phyloP scores from a whole-genome alignment of 2,113 vertebrate genomes.

The Pterocles gutturalis region DNA sequence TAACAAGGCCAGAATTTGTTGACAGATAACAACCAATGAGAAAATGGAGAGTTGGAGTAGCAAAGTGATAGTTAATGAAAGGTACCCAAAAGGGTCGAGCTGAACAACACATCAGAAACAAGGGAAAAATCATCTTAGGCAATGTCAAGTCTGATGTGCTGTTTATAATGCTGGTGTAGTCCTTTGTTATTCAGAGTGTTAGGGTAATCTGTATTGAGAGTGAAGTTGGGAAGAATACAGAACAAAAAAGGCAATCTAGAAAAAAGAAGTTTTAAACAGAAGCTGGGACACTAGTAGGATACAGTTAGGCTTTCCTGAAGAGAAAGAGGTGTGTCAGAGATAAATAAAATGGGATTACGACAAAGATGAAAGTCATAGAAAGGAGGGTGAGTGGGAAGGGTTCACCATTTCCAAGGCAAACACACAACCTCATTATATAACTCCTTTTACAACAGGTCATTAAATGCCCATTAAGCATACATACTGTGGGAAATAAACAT shows the following conservation, averaged over 20 bases:
- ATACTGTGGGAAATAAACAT: background rate
- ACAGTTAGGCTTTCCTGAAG: background rate
- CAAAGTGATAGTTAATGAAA: background rate
- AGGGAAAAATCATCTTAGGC: background rate
- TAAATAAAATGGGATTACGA: background rate
- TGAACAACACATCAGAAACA: background rate
- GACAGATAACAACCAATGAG: background rate
- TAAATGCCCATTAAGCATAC: background rate
- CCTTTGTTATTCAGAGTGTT: background rate
- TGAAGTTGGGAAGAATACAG: background rate
- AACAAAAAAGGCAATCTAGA: background rate
- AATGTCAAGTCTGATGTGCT: background rate
- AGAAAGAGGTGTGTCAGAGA: background rate
- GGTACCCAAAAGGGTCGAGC: background rate
- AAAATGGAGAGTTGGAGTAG: background rate
- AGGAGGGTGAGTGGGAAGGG: background rate
- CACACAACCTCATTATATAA: background rate
- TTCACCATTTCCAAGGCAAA: background rate
- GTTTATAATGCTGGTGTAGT: background rate
- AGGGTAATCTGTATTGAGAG: background rate
- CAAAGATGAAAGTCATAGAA: background rate
- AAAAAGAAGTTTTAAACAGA: background rate
- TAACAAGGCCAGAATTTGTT: background rate
- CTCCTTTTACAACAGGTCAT: constrained; percentile 2
- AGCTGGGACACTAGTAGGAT: background rate